Conservation (phyloP, 2,888 invertebrate genomes). For the Bellardia pandia region DNA sequence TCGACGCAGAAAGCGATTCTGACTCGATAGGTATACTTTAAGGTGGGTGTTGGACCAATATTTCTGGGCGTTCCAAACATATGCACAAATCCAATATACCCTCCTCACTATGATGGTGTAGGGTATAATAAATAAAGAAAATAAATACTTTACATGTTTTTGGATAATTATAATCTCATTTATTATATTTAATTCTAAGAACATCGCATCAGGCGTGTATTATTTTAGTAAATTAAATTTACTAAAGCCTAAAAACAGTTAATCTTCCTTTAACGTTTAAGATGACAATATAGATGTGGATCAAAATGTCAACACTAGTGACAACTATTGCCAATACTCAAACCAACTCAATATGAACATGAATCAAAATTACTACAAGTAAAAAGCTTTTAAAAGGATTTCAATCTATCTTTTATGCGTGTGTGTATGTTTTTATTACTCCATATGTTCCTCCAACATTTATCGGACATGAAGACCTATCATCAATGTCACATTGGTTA, state of each 20-base stretch:
- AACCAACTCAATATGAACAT: conserved; percentile 1
- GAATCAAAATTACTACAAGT: conserved; percentile 1
- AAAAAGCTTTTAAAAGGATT: conserved; percentile 57
- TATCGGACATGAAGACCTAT: conserved; percentile 66
- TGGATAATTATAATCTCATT: conserved; percentile 10
- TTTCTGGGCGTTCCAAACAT: too few relatives aligned
- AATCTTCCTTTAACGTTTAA: conserved; percentile 40
- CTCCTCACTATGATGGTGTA: too few relatives aligned
- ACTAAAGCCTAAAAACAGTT: conserved; percentile 54
- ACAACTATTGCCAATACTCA: conserved; percentile 47
- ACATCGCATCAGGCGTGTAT: not conserved
- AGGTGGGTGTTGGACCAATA: too few relatives aligned
- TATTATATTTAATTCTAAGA: not conserved
- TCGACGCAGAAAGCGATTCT: too few relatives aligned
- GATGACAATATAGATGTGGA: conserved; percentile 42
- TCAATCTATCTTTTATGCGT: conserved; percentile 43
- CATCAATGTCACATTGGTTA: conserved; percentile 74
- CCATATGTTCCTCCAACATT: conserved; percentile 26
- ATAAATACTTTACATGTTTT: too few relatives aligned
- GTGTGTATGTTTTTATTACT: conserved; percentile 16
- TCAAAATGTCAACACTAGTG: conserved; percentile 67
- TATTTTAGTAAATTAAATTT: conserved; percentile 45
- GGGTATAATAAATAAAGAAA: too few relatives aligned
- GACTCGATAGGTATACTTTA: too few relatives aligned
- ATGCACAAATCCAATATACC: too few relatives aligned